Percentiles rank a stretch among this genome's conserved stretches.
Evolutionary conservation across 2,113 vertebrate genomes (phyloP).

Genomic region (Ammospiza caudacuta): DNA sequence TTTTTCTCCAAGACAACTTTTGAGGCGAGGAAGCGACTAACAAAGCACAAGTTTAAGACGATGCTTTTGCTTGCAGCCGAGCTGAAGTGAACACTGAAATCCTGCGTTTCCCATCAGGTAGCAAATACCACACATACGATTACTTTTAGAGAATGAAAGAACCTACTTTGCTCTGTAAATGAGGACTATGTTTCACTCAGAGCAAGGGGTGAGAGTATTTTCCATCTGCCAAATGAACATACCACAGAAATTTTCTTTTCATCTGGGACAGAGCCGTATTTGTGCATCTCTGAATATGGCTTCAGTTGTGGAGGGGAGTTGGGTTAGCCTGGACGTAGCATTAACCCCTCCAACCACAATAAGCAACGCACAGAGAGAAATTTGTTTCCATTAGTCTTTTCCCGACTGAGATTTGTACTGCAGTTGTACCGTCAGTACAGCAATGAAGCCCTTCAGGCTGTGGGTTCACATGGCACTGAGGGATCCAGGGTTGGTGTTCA

Average conservation of each 20-base stretch:
- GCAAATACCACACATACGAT: not conserved
- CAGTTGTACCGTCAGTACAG: not conserved
- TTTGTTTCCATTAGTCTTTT: not conserved
- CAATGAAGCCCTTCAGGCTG: not conserved
- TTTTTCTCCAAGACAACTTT: not conserved
- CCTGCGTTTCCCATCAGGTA: constrained; percentile 13
- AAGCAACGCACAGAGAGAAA: not conserved
- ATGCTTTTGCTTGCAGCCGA: constrained; percentile 12
- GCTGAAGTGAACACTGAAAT: not conserved
- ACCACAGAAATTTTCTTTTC: constrained; percentile 57
- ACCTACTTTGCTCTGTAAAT: constrained; percentile 56
- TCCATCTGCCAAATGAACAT: constrained; percentile 44
- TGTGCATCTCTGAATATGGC: constrained; percentile 38
- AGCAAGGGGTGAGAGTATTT: constrained; percentile 47
- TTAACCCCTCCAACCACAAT: not conserved
- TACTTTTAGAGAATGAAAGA: constrained; percentile 50
- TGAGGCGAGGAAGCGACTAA: not conserved
- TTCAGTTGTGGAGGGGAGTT: not conserved
- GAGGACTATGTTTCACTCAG: constrained; percentile 34
- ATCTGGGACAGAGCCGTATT: constrained; percentile 35
- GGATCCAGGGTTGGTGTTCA: not conserved
- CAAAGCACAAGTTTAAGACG: not conserved
- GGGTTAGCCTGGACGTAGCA: not conserved
- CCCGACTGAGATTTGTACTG: not conserved
- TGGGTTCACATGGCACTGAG: not conserved